phyloP scores from a whole-genome alignment of 2,113 vertebrate genomes.

The Macrotis lagotis region DNA sequence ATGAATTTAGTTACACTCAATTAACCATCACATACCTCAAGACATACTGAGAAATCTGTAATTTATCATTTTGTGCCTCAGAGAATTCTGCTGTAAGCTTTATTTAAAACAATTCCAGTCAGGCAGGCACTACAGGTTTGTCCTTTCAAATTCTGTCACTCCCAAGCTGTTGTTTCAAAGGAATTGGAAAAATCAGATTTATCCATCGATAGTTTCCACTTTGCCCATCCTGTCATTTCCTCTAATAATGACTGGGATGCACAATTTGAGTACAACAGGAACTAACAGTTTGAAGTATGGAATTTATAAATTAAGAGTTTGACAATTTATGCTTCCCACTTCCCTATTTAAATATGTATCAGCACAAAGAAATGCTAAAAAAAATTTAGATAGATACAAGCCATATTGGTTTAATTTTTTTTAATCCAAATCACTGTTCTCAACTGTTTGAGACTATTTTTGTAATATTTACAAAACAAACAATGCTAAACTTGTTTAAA shows the following conservation, averaged over 20 bases:
- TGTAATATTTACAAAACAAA: constrained; percentile 46
- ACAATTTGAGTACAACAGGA: constrained; percentile 10
- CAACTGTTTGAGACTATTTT: constrained; percentile 14
- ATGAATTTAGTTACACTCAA: constrained; percentile 24
- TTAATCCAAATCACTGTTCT: neutral
- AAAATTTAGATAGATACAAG: neutral
- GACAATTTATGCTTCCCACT: constrained; percentile 30
- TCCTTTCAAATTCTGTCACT: constrained; percentile 62
- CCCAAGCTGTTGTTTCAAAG: constrained; percentile 64
- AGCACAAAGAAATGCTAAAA: constrained; percentile 7
- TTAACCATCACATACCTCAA: constrained; percentile 23
- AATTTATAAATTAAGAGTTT: constrained; percentile 56
- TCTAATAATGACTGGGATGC: constrained; percentile 6
- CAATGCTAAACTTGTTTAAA: constrained; percentile 17
- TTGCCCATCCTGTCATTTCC: constrained; percentile 31
- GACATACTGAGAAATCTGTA: neutral
- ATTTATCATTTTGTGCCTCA: constrained; percentile 33
- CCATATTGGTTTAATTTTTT: neutral
- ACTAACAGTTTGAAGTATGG: constrained; percentile 36
- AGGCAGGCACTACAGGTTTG: neutral
- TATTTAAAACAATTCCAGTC: constrained; percentile 48
- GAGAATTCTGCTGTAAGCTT: constrained; percentile 53
- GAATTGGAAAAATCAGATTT: constrained; percentile 67
- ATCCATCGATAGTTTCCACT: constrained; percentile 62
- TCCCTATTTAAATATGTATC: constrained; percentile 1